Base-by-base conservation (phyloP, 2,888 invertebrate genomes). In the Taphrorychus bicolor region DNA sequence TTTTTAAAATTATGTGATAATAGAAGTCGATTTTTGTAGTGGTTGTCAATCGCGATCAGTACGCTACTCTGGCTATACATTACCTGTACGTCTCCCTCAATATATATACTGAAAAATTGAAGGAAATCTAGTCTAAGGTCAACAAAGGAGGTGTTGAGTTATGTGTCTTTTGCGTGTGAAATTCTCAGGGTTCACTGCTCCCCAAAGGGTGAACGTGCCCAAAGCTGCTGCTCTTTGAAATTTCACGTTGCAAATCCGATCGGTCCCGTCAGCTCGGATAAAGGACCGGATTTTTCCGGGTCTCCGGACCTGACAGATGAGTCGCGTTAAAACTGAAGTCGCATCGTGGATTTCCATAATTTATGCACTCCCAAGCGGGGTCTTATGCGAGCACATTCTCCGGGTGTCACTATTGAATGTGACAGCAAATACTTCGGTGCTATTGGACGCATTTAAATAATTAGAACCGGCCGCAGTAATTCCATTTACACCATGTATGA, bases 301-400 rank as follows among this genome's bases (percentile, higher is more conserved):
- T 40, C 51, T 32, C 22, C 57, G 53, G 23, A 62, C 53, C 67
- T 58, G 59, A 67, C 58, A 58, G 67, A 62, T 62, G 62, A 62
- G 57, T 19, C 62, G 21, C 62, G 62, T 63, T 68, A 54, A 68
- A 40, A 16, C 59, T 17, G 32, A 54, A 63, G 41, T 48, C 45
- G 63, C 62, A 54, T 68, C 54, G 32, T 59, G 45, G 58, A 63
- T 63, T 68, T 59, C 68, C 63, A 63, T 68, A 59, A 63, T 68
- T 59, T 62, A 68, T 68, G 59, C 59, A 68, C 45, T 63, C 24
- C 51, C 59, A 49, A 32, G 59, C 32, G 41, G 16, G 62, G 32
- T 62, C 40, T 62, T 45, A 45, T 3, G 18, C 11, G 45, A n/a
- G 45, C 45, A n/a, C 32, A 32, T 16, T 45, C 3, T 5, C 3